Percentiles rank a stretch among this genome's conserved stretches.
phyloP scores from a whole-genome alignment of 2,888 invertebrate species.

The Megalurothrips usitatus region DNA sequence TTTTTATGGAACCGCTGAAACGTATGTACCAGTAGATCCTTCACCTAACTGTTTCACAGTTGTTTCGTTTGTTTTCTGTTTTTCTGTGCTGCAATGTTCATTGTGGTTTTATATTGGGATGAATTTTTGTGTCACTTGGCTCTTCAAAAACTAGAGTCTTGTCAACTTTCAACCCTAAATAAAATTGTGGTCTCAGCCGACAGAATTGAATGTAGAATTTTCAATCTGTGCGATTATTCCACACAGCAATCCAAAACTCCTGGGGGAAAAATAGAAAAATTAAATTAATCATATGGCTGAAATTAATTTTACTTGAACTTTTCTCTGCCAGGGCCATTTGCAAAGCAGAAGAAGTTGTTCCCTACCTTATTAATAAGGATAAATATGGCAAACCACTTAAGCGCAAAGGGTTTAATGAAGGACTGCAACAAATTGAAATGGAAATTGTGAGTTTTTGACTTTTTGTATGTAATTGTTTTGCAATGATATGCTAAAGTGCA shows the following conservation, averaged over 20 bases:
- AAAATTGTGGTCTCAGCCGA: slow-evolving; percentile 45
- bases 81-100: not conserved
- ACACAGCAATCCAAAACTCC: slow-evolving; percentile 43
- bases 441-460: slow-evolving; percentile 51
- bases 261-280: not conserved
- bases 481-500: not conserved
- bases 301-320: slow-evolving; percentile 28
- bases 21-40: slow-evolving; percentile 58
- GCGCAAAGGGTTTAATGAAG: slow-evolving; percentile 79
- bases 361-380: slow-evolving; percentile 73
- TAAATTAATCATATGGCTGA: not conserved
- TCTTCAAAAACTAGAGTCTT: slow-evolving; percentile 16
- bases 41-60: not conserved
- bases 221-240: slow-evolving; percentile 53
- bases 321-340: slow-evolving; percentile 59
- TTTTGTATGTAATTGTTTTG: too few relatives aligned
- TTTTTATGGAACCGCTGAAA: slow-evolving; percentile 93
- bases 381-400: slow-evolving; percentile 75
- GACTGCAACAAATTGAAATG: slow-evolving; percentile 79
- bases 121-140: not conserved
- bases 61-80: not conserved
- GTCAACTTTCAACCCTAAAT: slow-evolving; percentile 14
- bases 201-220: slow-evolving; percentile 47
- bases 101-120: not conserved
- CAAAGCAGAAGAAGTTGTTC: slow-evolving; percentile 79